Percentiles rank a stretch among this genome's conserved stretches.
phyloP scores from a whole-genome alignment of 1,140 invertebrate species.

The Nylanderia fulva region DNA sequence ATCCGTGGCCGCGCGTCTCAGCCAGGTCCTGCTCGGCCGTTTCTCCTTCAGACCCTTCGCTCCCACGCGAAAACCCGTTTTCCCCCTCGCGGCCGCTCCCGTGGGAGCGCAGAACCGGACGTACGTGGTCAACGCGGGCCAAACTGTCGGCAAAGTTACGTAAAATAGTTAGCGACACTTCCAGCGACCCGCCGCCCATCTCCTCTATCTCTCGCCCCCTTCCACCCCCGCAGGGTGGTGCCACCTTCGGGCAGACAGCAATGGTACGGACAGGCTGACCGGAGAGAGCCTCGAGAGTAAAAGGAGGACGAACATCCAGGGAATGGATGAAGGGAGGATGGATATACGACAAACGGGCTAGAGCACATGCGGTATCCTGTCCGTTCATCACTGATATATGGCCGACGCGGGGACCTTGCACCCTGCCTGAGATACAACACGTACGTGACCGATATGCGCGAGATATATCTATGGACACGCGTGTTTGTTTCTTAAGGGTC shows the following conservation, averaged over 20 bases:
- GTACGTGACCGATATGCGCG: constrained; percentile 84
- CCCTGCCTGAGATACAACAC: constrained; percentile 79
- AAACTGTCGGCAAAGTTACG: constrained; percentile 86
- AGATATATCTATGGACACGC: constrained; percentile 73
- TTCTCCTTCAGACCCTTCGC: constrained; percentile 39
- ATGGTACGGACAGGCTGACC: constrained; percentile 71
- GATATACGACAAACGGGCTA: constrained; percentile 58
- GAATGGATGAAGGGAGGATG: constrained; percentile 61
- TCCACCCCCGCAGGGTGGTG: constrained; percentile 17
- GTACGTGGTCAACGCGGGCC: constrained; percentile 86
- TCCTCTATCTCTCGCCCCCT: neutral
- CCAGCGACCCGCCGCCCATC: constrained; percentile 70
- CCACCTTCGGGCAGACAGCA: constrained; percentile 74
- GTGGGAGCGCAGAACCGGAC: constrained; percentile 83
- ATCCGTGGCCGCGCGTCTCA: constrained; percentile 67
- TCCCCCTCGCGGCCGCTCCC: constrained; percentile 74
- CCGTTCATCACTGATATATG: constrained; percentile 82
- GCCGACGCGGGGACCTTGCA: constrained; percentile 73
- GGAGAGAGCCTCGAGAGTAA: constrained; percentile 66
- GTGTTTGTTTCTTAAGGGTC: constrained; percentile 45
- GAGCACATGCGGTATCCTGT: constrained; percentile 72
- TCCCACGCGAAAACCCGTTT: constrained; percentile 53
- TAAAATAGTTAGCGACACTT: constrained; percentile 87
- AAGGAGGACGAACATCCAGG: constrained; percentile 68
- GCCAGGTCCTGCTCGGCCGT: constrained; percentile 11